Evolutionary conservation across 2,888 invertebrate species (phyloP).

Genomic region (Biston betularia): DNA sequence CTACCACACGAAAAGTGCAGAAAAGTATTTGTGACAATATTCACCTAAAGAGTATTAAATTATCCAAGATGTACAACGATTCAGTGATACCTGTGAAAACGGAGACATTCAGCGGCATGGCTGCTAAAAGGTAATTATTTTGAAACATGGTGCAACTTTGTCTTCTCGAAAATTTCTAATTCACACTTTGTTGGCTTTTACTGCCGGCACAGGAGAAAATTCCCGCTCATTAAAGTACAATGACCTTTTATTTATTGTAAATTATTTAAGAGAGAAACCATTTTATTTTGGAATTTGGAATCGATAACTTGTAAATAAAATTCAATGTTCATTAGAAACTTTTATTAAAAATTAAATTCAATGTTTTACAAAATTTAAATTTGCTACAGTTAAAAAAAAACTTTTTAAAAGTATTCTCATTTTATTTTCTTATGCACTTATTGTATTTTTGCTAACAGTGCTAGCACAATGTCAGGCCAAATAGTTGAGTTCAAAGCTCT

Average conservation of each 20-base stretch:
- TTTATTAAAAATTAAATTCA: background rate
- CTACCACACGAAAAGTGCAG: slow-evolving; percentile 55
- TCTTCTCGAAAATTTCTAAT: background rate
- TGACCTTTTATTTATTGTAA: slow-evolving; percentile 1
- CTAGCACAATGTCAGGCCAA: background rate
- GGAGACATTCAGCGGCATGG: slow-evolving; percentile 79
- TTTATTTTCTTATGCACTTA: background rate
- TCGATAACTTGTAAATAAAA: too few species aligned
- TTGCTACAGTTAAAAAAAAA: too few species aligned
- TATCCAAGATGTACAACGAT: slow-evolving; percentile 78
- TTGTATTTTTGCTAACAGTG: background rate
- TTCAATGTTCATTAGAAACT: background rate
- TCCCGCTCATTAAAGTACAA: slow-evolving; percentile 4
- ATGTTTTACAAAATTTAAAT: background rate
- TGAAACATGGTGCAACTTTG: slow-evolving; percentile 45
- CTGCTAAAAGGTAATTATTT: slow-evolving; percentile 77
- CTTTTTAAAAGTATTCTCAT: too few species aligned
- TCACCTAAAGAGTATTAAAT: slow-evolving; percentile 69
- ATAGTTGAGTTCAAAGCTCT: slow-evolving; percentile 15
- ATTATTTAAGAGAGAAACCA: too few species aligned
- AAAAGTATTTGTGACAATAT: slow-evolving; percentile 63
- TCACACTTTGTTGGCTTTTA: slow-evolving; percentile 1
- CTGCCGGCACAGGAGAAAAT: slow-evolving; percentile 1
- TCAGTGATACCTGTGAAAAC: slow-evolving; percentile 78
- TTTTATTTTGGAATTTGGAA: too few species aligned